These are phyloP conservation scores for Lycophotia porphyrea DNA, from an alignment of 2,888 invertebrate species.

Conservation along the genomic window DNA sequence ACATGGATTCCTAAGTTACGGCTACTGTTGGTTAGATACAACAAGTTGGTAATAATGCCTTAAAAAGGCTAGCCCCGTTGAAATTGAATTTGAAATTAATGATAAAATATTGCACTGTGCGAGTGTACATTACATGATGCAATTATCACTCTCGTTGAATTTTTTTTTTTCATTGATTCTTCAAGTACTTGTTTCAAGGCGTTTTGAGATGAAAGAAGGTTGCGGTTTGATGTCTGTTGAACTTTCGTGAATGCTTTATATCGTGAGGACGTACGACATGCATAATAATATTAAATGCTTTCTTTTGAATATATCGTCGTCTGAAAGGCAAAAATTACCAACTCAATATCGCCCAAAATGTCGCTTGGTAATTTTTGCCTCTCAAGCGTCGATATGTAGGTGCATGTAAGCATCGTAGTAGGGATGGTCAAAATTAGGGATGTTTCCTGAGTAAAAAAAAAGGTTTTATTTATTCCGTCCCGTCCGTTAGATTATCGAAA, in stretches of 20 bases:
- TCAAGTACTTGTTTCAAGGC: slow-evolving; percentile 30
- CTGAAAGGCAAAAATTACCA: too few relatives aligned
- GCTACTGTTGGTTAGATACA: background rate
- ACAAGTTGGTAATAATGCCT: slow-evolving; percentile 51
- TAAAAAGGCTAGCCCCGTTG: slow-evolving; percentile 32
- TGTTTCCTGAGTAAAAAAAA: too few relatives aligned
- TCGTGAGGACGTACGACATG: background rate
- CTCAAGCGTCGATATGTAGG: too few relatives aligned
- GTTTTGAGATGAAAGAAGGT: background rate
- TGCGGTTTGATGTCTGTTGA: slow-evolving; percentile 19
- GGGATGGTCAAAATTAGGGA: too few relatives aligned
- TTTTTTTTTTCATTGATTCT: slow-evolving; percentile 8
- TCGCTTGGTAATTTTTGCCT: too few relatives aligned
- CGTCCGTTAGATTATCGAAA: too few relatives aligned
- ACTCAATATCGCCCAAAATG: too few relatives aligned
- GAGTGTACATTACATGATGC: slow-evolving; percentile 5
- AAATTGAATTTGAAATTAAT: slow-evolving; percentile 46
- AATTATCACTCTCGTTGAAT: slow-evolving; percentile 30
- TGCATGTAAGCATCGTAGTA: background rate
- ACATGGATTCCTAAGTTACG: slow-evolving; percentile 25
- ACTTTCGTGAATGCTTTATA: background rate
- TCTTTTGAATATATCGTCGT: background rate
- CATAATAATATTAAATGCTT: background rate
- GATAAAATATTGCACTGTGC: slow-evolving; percentile 41
- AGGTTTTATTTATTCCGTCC: too few relatives aligned